Evolutionary conservation across 1,140 invertebrate species (phyloP).

Genomic region (fruit fly (Drosophila melanogaster)): DNA sequence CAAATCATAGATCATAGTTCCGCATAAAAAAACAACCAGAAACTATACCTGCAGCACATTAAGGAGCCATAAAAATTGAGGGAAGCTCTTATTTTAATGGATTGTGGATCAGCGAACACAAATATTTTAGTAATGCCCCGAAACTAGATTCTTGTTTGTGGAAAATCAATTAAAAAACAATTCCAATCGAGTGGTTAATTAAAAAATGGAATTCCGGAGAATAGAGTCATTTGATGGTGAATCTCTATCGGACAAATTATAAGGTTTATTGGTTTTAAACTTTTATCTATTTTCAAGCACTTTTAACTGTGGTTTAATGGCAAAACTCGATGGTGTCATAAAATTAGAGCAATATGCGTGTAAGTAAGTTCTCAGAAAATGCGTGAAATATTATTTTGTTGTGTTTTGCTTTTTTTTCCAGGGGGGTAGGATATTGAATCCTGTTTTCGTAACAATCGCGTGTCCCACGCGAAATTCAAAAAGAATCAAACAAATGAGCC

Average conservation of each 20-base stretch:
- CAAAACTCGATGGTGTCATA: constrained; percentile 29
- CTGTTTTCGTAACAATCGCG: constrained; percentile 9
- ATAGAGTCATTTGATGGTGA: constrained; percentile 62
- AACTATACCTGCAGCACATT: constrained; percentile 52
- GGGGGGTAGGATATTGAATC: constrained; percentile 7
- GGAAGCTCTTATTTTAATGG: constrained; percentile 64
- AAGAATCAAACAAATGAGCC: constrained; percentile 46
- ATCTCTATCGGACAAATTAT: constrained; percentile 60
- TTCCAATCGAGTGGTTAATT: constrained; percentile 51
- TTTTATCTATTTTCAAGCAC: constrained; percentile 48
- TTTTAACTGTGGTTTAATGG: constrained; percentile 46
- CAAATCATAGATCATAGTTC: constrained; percentile 41
- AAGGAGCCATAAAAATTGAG: constrained; percentile 72
- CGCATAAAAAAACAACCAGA: constrained; percentile 2
- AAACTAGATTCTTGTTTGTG: constrained; percentile 55
- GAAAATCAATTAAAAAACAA: constrained; percentile 81
- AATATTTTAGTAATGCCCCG: constrained; percentile 51
- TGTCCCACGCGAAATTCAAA: constrained; percentile 37
- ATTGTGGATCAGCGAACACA: constrained; percentile 16
- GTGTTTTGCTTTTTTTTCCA: constrained; percentile 1
- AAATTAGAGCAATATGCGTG: constrained; percentile 47
- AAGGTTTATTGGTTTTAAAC: constrained; percentile 61
- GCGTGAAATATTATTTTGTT: constrained; percentile 49
- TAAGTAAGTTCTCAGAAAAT: constrained; percentile 4
- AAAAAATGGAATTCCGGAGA: constrained; percentile 79